Base-by-base conservation (phyloP, 2,888 invertebrate species). In the Drosophila fungiperda region DNA sequence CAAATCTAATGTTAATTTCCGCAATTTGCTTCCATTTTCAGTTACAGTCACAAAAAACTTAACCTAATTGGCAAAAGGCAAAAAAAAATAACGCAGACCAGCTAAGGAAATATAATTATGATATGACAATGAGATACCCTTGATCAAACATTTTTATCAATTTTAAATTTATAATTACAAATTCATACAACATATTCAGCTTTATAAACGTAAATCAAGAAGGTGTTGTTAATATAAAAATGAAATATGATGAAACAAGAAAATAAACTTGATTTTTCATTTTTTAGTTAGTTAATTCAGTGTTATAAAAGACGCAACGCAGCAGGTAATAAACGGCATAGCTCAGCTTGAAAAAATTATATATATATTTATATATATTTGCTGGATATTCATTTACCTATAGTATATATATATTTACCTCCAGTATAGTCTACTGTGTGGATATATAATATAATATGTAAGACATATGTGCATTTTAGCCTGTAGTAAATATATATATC, bases 51-150 rank as follows among this genome's bases (percentile, higher is more conserved):
- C 40, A 54, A 33, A 58, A 85, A 88, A 80, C 68, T 87, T 89
- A 73, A 61, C 62, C 69, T 83, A 89, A 83, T 85, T 85, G 82
- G 77, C 11, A 74, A 77, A 83, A 76, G 66, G 49, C 33, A 61
- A 70, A 70, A 58, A 54, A 40, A 40, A 42, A 52, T 33, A 38
- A 45, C 35, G 58, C 35, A 54, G 26, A 33, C 35, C 29, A 52
- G 45, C 38, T 26, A 32, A 32, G 69, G 36, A 36, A 55, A 63
- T 38, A 59, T 36, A 48, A 64, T 42, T 20, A 15, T 12, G 15
- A 8, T 7, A 12, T 9, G 50, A 23, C 26, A 23, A 2, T 1
- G 8, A 49, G 9, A n/a, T 35, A 57, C 20, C 54, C 36, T 15
- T 8, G 1, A n/a, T 15, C 0, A 8, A 59, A 15, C 4, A 38